These are phyloP conservation scores for Psammodynastes pulverulentus DNA, from an alignment of 2,113 vertebrate species.

Conservation along the genomic window DNA sequence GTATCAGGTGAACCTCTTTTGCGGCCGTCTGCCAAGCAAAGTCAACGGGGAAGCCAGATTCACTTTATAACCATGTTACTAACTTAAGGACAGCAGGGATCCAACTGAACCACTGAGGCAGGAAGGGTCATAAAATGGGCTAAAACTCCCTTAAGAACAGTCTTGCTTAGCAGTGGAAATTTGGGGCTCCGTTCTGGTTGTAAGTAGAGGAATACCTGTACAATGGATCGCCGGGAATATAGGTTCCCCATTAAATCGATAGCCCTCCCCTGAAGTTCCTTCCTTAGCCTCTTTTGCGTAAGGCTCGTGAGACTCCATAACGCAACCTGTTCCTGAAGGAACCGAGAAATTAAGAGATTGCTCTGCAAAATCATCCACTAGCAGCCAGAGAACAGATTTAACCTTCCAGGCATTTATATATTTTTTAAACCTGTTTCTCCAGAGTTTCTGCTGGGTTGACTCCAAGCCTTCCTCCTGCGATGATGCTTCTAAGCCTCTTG, in stretches of 20 bases:
- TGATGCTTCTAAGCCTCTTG: slow-evolving; percentile 66
- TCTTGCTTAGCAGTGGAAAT: background rate
- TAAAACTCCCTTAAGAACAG: no score
- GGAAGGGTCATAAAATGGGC: background rate
- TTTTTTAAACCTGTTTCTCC: slow-evolving; percentile 20
- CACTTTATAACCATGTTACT: background rate
- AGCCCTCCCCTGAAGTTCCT: background rate
- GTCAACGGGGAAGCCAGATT: background rate
- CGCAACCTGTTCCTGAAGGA: background rate
- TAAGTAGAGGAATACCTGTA: background rate
- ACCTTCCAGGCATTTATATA: slow-evolving; percentile 33
- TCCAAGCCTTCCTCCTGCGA: background rate
- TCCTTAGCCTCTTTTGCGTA: slow-evolving; percentile 9
- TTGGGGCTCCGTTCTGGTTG: background rate
- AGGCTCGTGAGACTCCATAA: background rate
- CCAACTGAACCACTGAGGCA: background rate
- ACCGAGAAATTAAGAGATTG: background rate
- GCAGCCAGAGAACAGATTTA: background rate
- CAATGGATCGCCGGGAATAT: fast-evolving
- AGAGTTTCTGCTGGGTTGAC: background rate
- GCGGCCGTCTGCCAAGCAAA: background rate
- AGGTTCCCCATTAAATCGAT: background rate
- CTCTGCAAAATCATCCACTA: background rate
- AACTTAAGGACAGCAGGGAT: background rate
- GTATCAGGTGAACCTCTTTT: background rate